Evolutionary conservation across 2,888 invertebrate species (phyloP), one percentile per base, ranked within the genome.

Genomic region (Eulithis testata): DNA sequence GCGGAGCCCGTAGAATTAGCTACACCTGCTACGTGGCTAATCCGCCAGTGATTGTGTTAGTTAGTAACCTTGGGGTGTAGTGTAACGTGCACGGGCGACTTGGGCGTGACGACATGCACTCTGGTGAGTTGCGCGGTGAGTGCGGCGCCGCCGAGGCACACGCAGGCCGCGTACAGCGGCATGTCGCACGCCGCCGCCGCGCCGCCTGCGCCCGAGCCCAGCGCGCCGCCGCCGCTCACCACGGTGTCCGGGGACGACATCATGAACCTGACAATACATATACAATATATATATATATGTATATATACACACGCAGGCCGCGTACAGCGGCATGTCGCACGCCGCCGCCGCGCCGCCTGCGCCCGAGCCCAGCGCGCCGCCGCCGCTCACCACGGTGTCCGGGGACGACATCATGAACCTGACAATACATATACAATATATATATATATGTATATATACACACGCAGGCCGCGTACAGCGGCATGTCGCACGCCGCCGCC

Each of bases 11-110:
- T n/a, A n/a, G n/a, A n/a, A n/a, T n/a, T n/a, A n/a, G n/a, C n/a
- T n/a, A n/a, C n/a, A n/a, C n/a, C n/a, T n/a, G n/a, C n/a, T n/a
- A n/a, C n/a, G n/a, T n/a, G n/a, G n/a, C n/a, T n/a, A n/a, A n/a
- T n/a, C n/a, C n/a, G n/a, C n/a, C n/a, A n/a, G n/a, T n/a, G n/a
- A n/a, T n/a, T n/a, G n/a, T n/a, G 21, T 21, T 21, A 21, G 21
- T 21, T 21, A 11, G 14, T 12, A 4, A 81, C 82, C 81, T 73
- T 78, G n/a, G 83, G 83, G 82, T 97, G 95, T 8, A 99, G 87
- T 0, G 97, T 97, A 60, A 99, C 97, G 83, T 97, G 95, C 14
- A 99, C 97, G 0, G 97, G 97, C 68, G 97, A 98, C 89, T 99
- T 99, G 7, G 99, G 99, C 58, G 96, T 95, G 55, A 90, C 89